Evolutionary conservation across 2,113 vertebrate species (phyloP).

Genomic region (Felis chaus): DNA sequence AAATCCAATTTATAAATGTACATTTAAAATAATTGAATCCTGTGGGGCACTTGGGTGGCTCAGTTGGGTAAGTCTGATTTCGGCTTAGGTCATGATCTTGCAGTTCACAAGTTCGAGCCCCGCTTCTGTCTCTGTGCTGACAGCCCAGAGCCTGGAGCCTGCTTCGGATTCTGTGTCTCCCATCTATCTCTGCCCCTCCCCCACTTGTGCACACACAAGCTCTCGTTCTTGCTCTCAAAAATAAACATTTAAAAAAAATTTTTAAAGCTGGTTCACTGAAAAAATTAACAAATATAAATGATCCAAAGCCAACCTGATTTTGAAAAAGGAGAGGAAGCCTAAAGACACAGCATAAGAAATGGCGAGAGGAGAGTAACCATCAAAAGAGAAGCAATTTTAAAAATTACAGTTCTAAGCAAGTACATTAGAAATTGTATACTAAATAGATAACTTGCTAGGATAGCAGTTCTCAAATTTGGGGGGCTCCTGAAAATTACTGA

Average conservation of each 20-base stretch:
- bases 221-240: too few relatives aligned
- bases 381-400: neutral
- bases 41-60: too few relatives aligned
- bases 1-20: neutral
- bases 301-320: neutral
- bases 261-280: neutral
- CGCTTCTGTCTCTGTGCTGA: too few relatives aligned
- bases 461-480: neutral
- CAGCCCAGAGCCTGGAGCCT: too few relatives aligned
- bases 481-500: neutral
- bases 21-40: neutral
- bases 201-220: too few relatives aligned
- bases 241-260: too few relatives aligned
- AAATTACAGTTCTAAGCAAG: neutral
- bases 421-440: neutral
- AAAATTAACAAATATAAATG: slow-evolving; percentile 10
- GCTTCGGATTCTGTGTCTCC: too few relatives aligned
- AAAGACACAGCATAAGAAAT: neutral
- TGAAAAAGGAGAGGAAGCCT: neutral
- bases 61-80: too few relatives aligned
- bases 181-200: too few relatives aligned
- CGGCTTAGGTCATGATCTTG: too few relatives aligned
- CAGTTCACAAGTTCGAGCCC: too few relatives aligned
- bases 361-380: neutral
- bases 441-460: neutral